A percentile compares a stretch with the other conserved stretches of the same genome.
These are phyloP conservation scores for Premnoplex brunnescens DNA, from an alignment of 2,797 vertebrate genomes.

Conservation along the genomic window DNA sequence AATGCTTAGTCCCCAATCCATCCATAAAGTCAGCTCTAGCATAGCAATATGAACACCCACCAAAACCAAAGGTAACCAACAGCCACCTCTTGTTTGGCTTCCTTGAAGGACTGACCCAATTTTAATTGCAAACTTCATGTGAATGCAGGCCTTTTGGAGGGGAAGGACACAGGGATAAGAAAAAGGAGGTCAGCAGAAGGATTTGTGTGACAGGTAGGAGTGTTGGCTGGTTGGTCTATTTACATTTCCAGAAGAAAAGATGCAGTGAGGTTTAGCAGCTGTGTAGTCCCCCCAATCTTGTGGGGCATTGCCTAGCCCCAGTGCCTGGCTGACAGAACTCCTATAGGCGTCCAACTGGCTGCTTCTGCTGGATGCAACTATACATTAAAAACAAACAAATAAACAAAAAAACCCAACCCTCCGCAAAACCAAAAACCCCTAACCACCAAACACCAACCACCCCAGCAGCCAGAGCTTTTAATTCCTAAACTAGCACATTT, in stretches of 20 bases:
- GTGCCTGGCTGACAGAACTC: not conserved
- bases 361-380: not conserved
- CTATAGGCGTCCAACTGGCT: not conserved
- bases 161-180: not conserved
- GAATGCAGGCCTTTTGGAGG: not conserved
- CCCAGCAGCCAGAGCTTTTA: constrained; percentile 12
- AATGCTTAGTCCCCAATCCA: not conserved
- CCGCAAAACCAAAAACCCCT: not conserved
- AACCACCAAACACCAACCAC: not conserved
- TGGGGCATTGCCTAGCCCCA: not conserved
- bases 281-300: not conserved
- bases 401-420: not conserved
- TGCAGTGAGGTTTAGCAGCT: not conserved
- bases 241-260: not conserved
- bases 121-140: not conserved
- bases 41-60: not conserved
- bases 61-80: not conserved
- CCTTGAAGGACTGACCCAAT: not conserved
- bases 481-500: constrained; percentile 22
- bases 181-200: not conserved
- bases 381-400: not conserved
- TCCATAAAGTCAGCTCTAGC: not conserved
- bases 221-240: not conserved
- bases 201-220: not conserved
- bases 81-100: not conserved